Conservation (phyloP, 1,140 invertebrate species). For the Drosophila saltans region DNA sequence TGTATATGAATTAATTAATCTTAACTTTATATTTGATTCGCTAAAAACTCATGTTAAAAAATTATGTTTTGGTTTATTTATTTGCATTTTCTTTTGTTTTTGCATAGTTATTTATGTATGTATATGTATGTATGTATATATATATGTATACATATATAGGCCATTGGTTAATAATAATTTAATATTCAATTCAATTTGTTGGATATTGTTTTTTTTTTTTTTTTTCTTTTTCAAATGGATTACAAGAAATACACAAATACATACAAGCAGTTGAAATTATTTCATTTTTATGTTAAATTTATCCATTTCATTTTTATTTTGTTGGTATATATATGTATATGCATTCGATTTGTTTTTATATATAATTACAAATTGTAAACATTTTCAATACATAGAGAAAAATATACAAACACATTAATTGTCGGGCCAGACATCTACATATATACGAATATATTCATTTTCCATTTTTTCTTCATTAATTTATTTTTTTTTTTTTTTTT, state of each 20-base stretch:
- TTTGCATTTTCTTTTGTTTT: constrained; percentile 23
- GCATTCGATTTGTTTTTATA: constrained; percentile 40
- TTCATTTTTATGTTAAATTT: background rate
- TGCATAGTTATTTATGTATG: constrained; percentile 30
- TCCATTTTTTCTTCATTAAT: constrained; percentile 23
- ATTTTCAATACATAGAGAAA: constrained; percentile 49
- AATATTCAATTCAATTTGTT: constrained; percentile 53
- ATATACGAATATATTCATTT: constrained; percentile 22
- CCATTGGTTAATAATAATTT: constrained; percentile 49
- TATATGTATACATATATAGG: constrained; percentile 49
- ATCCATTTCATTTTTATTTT: constrained; percentile 1
- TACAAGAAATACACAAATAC: constrained; percentile 3
- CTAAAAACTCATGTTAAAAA: constrained; percentile 76
- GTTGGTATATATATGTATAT: constrained; percentile 24
- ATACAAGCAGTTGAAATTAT: background rate
- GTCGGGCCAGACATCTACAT: constrained; percentile 30
- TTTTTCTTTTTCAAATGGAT: background rate
- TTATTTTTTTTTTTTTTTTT: constrained; percentile 24
- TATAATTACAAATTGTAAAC: constrained; percentile 59
- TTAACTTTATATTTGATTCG: constrained; percentile 71
- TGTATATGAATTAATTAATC: constrained; percentile 68
- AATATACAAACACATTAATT: constrained; percentile 59
- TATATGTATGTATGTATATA: constrained; percentile 36
- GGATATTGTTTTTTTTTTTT: constrained; percentile 49
- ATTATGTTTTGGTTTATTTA: constrained; percentile 52